Evolutionary conservation across 2,113 vertebrate species (phyloP), one percentile per base, ranked within the genome.

Genomic region (Calypte anna): DNA sequence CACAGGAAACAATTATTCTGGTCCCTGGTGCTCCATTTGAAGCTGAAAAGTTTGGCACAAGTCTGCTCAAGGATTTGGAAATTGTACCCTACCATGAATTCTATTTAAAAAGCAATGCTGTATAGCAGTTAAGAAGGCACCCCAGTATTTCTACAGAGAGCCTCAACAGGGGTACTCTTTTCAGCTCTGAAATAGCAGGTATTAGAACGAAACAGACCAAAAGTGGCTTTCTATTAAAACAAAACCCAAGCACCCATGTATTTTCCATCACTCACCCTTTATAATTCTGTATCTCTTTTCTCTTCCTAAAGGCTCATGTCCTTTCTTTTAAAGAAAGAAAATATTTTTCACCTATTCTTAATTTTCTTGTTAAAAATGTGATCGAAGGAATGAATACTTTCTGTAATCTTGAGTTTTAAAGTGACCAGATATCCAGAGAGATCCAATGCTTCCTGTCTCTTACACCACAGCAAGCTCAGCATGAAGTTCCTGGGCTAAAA

Each of bases 81-180:
- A 59, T 12, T 22, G 43, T 61, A 31, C 12, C n/a, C 43, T 48
- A 68, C 70, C 77, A 91, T 53, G 57, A 68, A 48, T 78, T 92
- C 81, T 72, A 38, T 64, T 96, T 87, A 91, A 94, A 92, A 87
- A 87, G 66, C 82, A 51, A 59, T 33, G 44, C 61, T 84, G 31
- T 61, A 57, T 14, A 82, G 66, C 87, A 94, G 86, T 68, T 79
- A 94, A 96, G 64, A 61, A 92, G 86, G 74, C 82, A 66, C 62
- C 74, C 92, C 91, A 63, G 92, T 94, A 89, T 58, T 70, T 82
- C 74, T 82, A 57, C 86, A 77, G 84, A 86, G 86, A 74, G 69
- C 68, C 80, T 93, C 86, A 81, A 72, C 55, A 58, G 80, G 69
- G 44, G 31, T n/a, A 43, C 16, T 50, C 50, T 75, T 92, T 78